Evolutionary conservation across 2,888 invertebrate genomes (phyloP).

Genomic region (Xestoiulus laeticollis): DNA sequence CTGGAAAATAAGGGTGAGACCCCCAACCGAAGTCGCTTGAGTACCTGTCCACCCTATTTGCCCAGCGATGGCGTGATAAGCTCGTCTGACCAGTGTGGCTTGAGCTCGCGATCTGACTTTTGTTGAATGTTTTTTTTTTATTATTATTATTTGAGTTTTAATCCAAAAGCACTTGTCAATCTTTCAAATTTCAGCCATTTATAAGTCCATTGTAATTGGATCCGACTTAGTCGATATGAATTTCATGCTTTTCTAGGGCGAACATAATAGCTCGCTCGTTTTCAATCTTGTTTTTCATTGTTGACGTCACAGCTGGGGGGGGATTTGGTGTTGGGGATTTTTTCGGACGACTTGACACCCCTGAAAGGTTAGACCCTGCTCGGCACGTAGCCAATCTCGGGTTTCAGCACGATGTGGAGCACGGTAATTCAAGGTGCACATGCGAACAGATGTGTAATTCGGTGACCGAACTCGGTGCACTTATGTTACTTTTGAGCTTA

Average conservation of each 20-base stretch:
- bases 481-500: slow-evolving; percentile 5
- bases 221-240: neutral
- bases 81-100: neutral
- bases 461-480: neutral
- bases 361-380: neutral
- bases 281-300: slow-evolving; percentile 22
- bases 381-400: neutral
- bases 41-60: slow-evolving; percentile 6
- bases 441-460: neutral
- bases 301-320: slow-evolving; percentile 26
- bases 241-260: neutral
- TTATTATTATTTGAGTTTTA: neutral
- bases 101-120: neutral
- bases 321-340: neutral
- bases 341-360: neutral
- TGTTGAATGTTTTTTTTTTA: neutral
- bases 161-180: neutral
- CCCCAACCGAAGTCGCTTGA: slow-evolving; percentile 26
- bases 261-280: slow-evolving; percentile 4
- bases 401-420: neutral
- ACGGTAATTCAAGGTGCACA: neutral
- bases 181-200: neutral
- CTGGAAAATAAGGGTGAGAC: slow-evolving; percentile 9
- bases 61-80: neutral
- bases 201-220: neutral